These are phyloP conservation scores for Drepana falcataria DNA, from an alignment of 2,888 invertebrate species.

Conservation along the genomic window DNA sequence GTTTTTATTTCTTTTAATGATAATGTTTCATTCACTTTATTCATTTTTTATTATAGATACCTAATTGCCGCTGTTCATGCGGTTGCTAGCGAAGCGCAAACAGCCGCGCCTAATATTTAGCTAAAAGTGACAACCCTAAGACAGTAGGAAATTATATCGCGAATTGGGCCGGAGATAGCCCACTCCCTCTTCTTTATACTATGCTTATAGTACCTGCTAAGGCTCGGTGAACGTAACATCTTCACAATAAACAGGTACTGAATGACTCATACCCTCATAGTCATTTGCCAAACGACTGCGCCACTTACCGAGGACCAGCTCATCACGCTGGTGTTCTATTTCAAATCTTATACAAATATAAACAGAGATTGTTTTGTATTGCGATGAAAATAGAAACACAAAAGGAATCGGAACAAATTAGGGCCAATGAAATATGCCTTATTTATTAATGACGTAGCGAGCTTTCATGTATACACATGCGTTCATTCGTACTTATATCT, in stretches of 20 bases:
- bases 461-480: slow-evolving; percentile 11
- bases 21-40: no score
- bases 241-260: background rate
- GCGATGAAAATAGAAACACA: slow-evolving; percentile 9
- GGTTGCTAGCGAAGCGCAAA: no score
- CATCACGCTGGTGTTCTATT: background rate
- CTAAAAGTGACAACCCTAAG: no score
- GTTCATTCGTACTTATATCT: background rate
- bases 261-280: background rate
- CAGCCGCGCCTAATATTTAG: no score
- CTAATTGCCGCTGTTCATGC: no score
- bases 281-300: slow-evolving; percentile 2
- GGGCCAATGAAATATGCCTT: slow-evolving; percentile 10
- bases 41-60: no score
- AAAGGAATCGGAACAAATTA: slow-evolving; percentile 14
- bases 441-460: slow-evolving; percentile 18
- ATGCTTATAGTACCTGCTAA: background rate
- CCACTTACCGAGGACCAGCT: background rate
- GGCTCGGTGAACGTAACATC: background rate
- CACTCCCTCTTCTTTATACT: no score
- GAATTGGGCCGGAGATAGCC: no score
- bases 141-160: no score
- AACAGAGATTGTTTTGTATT: background rate
- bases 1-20: no score
- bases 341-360: background rate